Evolutionary conservation across 2,797 vertebrate species (phyloP).

Genomic region (Enteromius fasciolatus): DNA sequence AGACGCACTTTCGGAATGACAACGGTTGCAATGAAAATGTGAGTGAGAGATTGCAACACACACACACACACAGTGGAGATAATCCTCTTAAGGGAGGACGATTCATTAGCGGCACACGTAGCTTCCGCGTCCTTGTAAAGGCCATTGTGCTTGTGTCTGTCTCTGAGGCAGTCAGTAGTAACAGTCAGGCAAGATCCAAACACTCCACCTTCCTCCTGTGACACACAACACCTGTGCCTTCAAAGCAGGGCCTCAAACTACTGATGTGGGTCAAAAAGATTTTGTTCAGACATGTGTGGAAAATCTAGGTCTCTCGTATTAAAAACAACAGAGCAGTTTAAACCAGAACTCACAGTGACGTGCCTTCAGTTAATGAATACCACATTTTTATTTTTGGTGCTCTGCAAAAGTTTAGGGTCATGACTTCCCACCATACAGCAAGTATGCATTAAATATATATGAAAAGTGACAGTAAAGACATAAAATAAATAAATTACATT

Average conservation of each 20-base stretch:
- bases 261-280: not conserved
- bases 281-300: not conserved
- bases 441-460: not conserved
- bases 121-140: conserved; percentile 25
- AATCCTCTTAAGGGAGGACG: conserved; percentile 51
- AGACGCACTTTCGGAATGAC: conserved; percentile 84
- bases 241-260: conserved; percentile 2
- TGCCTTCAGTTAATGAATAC: not conserved
- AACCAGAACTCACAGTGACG: not conserved
- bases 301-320: not conserved
- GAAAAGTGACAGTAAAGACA: not conserved
- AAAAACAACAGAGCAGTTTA: not conserved
- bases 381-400: not conserved
- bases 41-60: conserved; percentile 64
- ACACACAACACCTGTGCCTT: conserved; percentile 5
- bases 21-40: conserved; percentile 81
- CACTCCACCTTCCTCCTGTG: not conserved
- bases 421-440: not conserved
- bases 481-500: not conserved
- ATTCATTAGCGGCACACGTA: conserved; percentile 14
- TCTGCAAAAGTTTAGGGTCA: not conserved
- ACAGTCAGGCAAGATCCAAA: not conserved
- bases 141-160: conserved; percentile 19
- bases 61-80: not conserved
- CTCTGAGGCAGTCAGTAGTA: conserved; percentile 27